Conservation (phyloP, 1,140 invertebrate genomes). For the Bombus pascuorum region DNA sequence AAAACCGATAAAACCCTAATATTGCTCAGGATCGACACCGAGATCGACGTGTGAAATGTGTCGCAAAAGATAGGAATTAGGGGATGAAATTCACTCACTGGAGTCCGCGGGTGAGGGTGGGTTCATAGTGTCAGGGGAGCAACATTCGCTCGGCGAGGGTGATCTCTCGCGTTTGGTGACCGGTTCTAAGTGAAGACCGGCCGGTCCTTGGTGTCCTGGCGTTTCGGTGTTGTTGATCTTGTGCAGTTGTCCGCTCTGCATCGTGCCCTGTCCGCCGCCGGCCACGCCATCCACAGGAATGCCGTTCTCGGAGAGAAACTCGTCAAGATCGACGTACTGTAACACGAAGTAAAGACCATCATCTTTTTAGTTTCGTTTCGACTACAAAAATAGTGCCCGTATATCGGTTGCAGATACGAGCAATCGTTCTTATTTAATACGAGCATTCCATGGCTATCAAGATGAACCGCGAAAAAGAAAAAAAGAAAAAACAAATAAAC, state of each 20-base stretch:
- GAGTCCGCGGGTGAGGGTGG: slow-evolving; percentile 93
- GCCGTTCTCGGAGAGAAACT: slow-evolving; percentile 96
- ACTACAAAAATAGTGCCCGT: too few species aligned
- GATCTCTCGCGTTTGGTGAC: slow-evolving; percentile 89
- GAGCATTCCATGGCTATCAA: too few species aligned
- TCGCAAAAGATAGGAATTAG: background rate
- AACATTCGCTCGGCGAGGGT: slow-evolving; percentile 92
- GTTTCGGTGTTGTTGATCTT: slow-evolving; percentile 77
- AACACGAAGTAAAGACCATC: slow-evolving; percentile 66
- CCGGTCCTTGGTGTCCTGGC: slow-evolving; percentile 78
- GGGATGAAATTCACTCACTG: slow-evolving; percentile 84
- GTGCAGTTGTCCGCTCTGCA: slow-evolving; percentile 75
- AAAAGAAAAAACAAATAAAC: too few species aligned
- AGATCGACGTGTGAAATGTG: slow-evolving; percentile 4
- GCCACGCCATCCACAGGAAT: slow-evolving; percentile 90
- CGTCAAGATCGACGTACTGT: slow-evolving; percentile 97
- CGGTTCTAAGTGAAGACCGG: slow-evolving; percentile 78
- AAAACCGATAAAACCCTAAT: too few species aligned
- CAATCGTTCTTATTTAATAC: too few species aligned
- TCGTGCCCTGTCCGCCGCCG: slow-evolving; percentile 82
- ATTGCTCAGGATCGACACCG: slow-evolving; percentile 2
- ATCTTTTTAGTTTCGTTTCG: background rate
- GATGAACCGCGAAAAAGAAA: too few species aligned
- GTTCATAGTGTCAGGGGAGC: slow-evolving; percentile 92
- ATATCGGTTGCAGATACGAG: too few species aligned